These are phyloP conservation scores for Anarrhichthys ocellatus DNA, from an alignment of 2,113 vertebrate species.

Conservation along the genomic window DNA sequence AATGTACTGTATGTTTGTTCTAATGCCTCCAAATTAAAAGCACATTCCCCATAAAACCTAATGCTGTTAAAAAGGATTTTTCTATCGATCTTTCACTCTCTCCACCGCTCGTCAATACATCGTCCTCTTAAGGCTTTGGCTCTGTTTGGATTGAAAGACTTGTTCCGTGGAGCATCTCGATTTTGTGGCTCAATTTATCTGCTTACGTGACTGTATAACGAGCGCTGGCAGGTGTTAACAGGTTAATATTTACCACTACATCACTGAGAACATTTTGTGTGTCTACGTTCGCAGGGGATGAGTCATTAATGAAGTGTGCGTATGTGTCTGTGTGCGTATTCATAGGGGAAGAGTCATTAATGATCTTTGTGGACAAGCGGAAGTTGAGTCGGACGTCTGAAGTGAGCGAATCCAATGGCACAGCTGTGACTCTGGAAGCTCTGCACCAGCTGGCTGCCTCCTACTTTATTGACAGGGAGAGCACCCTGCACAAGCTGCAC, in stretches of 20 bases:
- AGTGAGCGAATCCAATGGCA: conserved; percentile 80
- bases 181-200: not conserved
- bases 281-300: not conserved
- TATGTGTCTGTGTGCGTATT: conserved; percentile 11
- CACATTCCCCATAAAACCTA: conserved; percentile 25
- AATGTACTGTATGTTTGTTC: not conserved
- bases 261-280: not conserved
- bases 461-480: conserved; percentile 88
- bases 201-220: not conserved
- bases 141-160: conserved; percentile 1
- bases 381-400: conserved; percentile 83
- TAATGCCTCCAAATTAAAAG: conserved; percentile 50
- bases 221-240: not conserved
- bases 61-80: conserved; percentile 40
- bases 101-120: conserved; percentile 10
- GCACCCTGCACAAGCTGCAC: conserved; percentile 86
- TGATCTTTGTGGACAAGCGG: conserved; percentile 89
- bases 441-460: conserved; percentile 89
- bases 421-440: conserved; percentile 84
- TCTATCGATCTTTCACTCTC: conserved; percentile 30
- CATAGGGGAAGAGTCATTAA: conserved; percentile 86
- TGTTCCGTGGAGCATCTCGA: conserved; percentile 15
- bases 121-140: conserved; percentile 20
- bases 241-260: conserved; percentile 22
- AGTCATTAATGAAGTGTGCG: conserved; percentile 10